phyloP scores from a whole-genome alignment of 2,797 vertebrate species.

The Synanceia verrucosa region DNA sequence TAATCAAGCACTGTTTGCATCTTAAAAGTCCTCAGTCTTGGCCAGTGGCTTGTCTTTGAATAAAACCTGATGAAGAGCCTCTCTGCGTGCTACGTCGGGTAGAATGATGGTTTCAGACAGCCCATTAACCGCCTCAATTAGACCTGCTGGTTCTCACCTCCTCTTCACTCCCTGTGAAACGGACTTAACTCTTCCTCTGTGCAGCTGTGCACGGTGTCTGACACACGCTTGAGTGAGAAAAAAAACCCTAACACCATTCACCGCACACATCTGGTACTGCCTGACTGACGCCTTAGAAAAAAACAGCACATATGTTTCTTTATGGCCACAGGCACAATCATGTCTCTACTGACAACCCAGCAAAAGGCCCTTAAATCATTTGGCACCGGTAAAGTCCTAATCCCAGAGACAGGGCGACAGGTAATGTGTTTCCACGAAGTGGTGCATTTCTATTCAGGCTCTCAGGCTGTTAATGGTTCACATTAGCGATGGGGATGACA shows the following conservation, averaged over 20 bases:
- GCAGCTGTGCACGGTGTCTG: slow-evolving; percentile 60
- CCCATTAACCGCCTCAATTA: slow-evolving; percentile 70
- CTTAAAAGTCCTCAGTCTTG: slow-evolving; percentile 5
- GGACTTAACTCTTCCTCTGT: slow-evolving; percentile 57
- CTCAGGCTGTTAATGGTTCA: slow-evolving; percentile 70
- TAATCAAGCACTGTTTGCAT: slow-evolving; percentile 33
- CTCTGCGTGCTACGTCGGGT: slow-evolving; percentile 21
- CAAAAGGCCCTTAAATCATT: slow-evolving; percentile 74
- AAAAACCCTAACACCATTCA: slow-evolving; percentile 55
- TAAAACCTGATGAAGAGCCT: slow-evolving; percentile 45
- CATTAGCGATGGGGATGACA: slow-evolving; percentile 68
- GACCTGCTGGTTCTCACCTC: slow-evolving; percentile 74
- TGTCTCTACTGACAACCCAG: slow-evolving; percentile 65
- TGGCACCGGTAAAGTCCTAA: slow-evolving; percentile 73
- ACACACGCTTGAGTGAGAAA: slow-evolving; percentile 61
- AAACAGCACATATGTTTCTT: slow-evolving; percentile 72
- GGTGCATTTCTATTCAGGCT: slow-evolving; percentile 52
- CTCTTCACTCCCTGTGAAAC: slow-evolving; percentile 57
- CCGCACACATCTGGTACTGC: slow-evolving; percentile 74
- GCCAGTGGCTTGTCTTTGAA: slow-evolving; percentile 11
- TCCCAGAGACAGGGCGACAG: slow-evolving; percentile 78
- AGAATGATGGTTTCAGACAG: slow-evolving; percentile 63
- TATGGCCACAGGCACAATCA: slow-evolving; percentile 71
- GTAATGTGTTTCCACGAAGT: slow-evolving; percentile 70
- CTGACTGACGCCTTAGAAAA: slow-evolving; percentile 45